Evolutionary conservation across 2,797 vertebrate species (phyloP).

Genomic region (Psittacula derbiana): DNA sequence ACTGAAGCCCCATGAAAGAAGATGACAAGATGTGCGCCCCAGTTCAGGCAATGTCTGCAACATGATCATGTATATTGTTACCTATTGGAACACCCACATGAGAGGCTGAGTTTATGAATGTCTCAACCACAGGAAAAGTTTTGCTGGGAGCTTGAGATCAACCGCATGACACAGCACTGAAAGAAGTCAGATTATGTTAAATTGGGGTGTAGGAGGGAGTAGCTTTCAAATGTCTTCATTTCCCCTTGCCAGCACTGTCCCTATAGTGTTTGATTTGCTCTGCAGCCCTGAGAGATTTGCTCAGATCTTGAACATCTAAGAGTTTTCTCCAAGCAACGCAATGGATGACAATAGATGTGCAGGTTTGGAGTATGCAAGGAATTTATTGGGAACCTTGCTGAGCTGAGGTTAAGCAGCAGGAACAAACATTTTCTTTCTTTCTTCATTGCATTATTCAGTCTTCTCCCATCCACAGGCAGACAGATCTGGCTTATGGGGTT

Average conservation of each 20-base stretch:
- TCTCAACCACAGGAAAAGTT: constrained; percentile 12
- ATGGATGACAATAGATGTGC: background rate
- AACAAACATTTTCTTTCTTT: background rate
- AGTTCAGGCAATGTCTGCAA: background rate
- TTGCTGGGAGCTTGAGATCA: background rate
- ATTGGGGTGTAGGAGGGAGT: background rate
- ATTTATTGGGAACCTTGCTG: background rate
- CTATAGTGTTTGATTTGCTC: background rate
- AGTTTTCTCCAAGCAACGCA: background rate
- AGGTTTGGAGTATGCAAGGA: accelerated
- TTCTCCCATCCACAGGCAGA: background rate
- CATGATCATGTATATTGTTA: background rate
- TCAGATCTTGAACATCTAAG: background rate
- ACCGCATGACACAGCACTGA: background rate
- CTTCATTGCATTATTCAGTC: background rate
- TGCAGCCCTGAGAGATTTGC: background rate
- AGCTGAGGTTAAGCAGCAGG: background rate
- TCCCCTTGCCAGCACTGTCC: background rate
- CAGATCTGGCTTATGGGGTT: background rate
- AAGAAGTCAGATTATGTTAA: background rate
- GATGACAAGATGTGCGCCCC: background rate
- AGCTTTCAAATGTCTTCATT: background rate
- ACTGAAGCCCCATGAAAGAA: background rate
- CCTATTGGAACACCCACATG: background rate
- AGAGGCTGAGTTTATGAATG: background rate